A percentile compares a stretch with the other conserved stretches of the same genome.
These are phyloP conservation scores for Tiphia femorata DNA, from an alignment of 2,888 invertebrate species.

Conservation along the genomic window DNA sequence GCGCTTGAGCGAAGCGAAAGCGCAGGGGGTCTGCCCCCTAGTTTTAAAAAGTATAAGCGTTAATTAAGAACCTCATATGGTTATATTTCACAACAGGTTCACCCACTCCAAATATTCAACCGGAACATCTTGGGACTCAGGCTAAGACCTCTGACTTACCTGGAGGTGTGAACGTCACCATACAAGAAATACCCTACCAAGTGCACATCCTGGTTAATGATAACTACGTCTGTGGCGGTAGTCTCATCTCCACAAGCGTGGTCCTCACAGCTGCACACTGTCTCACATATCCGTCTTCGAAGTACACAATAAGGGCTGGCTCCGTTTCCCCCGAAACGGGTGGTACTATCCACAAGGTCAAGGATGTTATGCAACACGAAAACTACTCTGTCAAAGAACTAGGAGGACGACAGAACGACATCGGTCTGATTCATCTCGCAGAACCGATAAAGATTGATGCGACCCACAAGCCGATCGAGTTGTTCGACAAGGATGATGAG, in stretches of 20 bases:
- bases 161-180: conserved; percentile 31
- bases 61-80: no score
- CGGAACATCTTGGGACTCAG: no score
- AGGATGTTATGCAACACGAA: conserved; percentile 17
- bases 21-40: no score
- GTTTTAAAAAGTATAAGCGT: no score
- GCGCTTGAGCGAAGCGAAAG: no score
- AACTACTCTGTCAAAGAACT: not conserved
- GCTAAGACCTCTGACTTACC: conserved; percentile 35
- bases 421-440: conserved; percentile 71
- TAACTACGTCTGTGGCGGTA: conserved; percentile 72
- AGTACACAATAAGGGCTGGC: conserved; percentile 21
- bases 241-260: conserved; percentile 70
- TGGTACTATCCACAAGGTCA: conserved; percentile 23
- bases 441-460: conserved; percentile 69
- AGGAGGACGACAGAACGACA: conserved; percentile 61
- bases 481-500: conserved; percentile 61
- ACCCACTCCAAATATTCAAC: no score
- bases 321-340: conserved; percentile 66
- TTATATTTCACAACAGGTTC: no score
- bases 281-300: conserved; percentile 31
- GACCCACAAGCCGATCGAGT: conserved; percentile 67
- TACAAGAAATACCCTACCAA: conserved; percentile 43
- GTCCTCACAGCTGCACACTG: conserved; percentile 76
- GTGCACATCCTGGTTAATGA: conserved; percentile 52